Conservation (phyloP, 2,797 vertebrate species). For the Phrynocephalus vlangalii region DNA sequence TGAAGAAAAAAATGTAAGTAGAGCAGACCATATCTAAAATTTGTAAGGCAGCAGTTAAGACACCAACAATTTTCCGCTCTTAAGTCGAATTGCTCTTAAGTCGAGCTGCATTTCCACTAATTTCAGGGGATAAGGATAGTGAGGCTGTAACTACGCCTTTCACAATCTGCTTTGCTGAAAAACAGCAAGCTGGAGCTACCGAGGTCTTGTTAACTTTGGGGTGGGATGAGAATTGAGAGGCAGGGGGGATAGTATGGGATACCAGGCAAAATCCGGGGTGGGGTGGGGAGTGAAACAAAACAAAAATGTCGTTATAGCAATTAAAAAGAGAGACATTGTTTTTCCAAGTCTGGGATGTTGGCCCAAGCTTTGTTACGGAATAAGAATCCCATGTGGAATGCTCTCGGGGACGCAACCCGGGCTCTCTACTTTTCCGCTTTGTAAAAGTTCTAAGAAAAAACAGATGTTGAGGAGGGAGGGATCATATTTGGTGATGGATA, state of each 20-base stretch:
- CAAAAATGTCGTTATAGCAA: too few relatives aligned
- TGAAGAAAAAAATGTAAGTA: too few relatives aligned
- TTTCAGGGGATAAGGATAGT: neutral
- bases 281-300: too few relatives aligned
- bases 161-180: neutral
- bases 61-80: too few relatives aligned
- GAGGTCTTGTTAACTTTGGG: neutral
- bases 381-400: rapidly evolving
- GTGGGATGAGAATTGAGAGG: too few relatives aligned
- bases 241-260: too few relatives aligned
- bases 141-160: neutral
- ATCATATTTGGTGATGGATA: constrained; percentile 79
- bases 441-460: constrained; percentile 62
- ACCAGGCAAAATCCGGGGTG: too few relatives aligned
- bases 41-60: too few relatives aligned
- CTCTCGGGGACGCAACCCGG: constrained; percentile 14
- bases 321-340: neutral
- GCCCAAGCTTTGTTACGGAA: rapidly evolving
- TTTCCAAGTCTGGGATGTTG: neutral
- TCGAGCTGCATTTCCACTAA: too few relatives aligned
- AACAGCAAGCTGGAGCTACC: neutral
- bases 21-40: too few relatives aligned
- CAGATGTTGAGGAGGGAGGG: constrained; percentile 44
- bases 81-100: too few relatives aligned
- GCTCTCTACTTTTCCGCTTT: constrained; percentile 46